A percentile compares a stretch with the other conserved stretches of the same genome.
These are phyloP conservation scores for Drosophila prostipennis DNA, from an alignment of 2,888 invertebrate genomes.

Conservation along the genomic window DNA sequence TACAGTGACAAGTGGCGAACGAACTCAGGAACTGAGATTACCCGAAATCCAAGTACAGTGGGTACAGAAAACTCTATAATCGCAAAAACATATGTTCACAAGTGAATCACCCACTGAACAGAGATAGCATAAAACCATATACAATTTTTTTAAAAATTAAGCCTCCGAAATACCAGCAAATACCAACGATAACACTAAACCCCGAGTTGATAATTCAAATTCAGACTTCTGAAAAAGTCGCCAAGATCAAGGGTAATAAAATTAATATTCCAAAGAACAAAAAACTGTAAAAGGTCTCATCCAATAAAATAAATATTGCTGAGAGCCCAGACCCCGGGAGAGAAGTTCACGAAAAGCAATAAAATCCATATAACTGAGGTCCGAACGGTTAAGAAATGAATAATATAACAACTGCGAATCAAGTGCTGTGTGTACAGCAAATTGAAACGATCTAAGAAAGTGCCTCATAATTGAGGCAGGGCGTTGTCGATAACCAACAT, in stretches of 20 bases:
- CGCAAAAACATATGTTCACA: background rate
- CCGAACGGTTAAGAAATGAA: constrained; percentile 13
- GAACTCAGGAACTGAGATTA: constrained; percentile 3
- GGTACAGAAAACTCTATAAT: background rate
- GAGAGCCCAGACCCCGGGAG: background rate
- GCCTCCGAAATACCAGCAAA: background rate
- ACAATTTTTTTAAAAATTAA: background rate
- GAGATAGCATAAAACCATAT: background rate
- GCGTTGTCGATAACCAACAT: constrained; percentile 40
- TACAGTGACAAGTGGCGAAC: constrained; percentile 32
- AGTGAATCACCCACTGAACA: background rate
- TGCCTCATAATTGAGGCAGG: constrained; percentile 31
- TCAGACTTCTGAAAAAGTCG: background rate
- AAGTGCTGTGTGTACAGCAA: constrained; percentile 12
- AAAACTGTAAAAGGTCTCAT: background rate
- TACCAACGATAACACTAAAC: background rate
- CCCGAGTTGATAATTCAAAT: background rate
- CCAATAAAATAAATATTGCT: constrained; percentile 9
- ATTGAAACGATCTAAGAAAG: constrained; percentile 10
- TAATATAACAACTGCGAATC: constrained; percentile 6
- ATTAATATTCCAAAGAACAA: background rate
- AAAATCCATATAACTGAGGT: constrained; percentile 3
- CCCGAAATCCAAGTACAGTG: constrained; percentile 1
- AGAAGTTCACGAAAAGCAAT: constrained; percentile 3
- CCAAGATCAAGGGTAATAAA: constrained; percentile 14